Base-by-base conservation (phyloP, 2,797 vertebrate species). In the Bryconaethiops microstoma region DNA sequence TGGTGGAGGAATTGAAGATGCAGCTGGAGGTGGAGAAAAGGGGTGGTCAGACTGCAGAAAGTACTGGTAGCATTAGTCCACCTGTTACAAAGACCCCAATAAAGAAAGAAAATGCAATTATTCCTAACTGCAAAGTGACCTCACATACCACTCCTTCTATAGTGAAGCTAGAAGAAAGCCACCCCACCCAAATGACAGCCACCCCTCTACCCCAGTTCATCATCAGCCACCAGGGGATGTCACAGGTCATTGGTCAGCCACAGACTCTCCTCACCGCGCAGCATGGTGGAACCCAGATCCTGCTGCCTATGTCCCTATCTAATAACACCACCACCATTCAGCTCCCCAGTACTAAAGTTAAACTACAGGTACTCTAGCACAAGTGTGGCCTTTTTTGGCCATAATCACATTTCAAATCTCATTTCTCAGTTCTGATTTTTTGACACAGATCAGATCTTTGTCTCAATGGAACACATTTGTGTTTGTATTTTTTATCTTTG, bases 1-100 rank as follows among this genome's bases (percentile, higher is more conserved):
- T 99, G 16, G 98, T 99, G 86, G 97, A 99, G 90, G 95, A 97
- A 80, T 86, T 99, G 77, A 99, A 98, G 90, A 95, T 97, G 95
- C 97, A 99, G 81, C 95, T 99, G 42, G 95, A 99, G 84, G 96
- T 96, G 83, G 97, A 98, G 77, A 99, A 99, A 84, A 94, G 95
- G 80, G 94, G 93, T 52, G 94, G 95, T 64, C 93, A 93, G 83
- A 88, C 62, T 78, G 77, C 1, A 19, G 91, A 0, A 29, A 50
- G 17, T 17, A 45, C 72, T 52, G 78, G 70, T 64, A 67, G 83
- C 70, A 65, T 54, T 13, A 48, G 52, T 48, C 78, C 70, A 23
- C 7, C 91, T 91, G 40, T 74, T 89, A 0, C 73, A 45, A 76
- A 55, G 85, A 12, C 84, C 86, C 14, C 80, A 0, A 85, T 89